Conservation (phyloP, 1,140 invertebrate species). For the Whitmania pigra region DNA sequence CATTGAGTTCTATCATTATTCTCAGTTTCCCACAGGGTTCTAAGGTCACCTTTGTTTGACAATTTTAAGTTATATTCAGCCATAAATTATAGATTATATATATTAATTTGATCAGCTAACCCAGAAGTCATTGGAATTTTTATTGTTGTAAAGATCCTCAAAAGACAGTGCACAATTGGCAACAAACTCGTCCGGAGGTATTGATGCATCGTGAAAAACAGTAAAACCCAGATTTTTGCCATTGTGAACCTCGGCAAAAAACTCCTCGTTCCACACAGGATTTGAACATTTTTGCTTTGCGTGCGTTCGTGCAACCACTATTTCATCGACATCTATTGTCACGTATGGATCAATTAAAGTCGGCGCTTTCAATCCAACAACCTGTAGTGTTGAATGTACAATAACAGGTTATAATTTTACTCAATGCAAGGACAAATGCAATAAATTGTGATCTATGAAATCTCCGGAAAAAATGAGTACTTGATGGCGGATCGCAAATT, state of each 20-base stretch:
- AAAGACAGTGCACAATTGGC: conserved; percentile 91
- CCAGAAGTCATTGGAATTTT: conserved; percentile 15
- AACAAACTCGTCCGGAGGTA: conserved; percentile 91
- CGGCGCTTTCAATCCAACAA: not conserved
- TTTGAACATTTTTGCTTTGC: conserved; percentile 80
- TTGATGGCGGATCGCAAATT: conserved; percentile 77
- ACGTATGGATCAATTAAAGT: conserved; percentile 79
- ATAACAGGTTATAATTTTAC: not conserved
- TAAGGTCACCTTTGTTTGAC: not conserved
- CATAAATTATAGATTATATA: too few relatives aligned
- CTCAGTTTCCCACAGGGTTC: conserved; percentile 79
- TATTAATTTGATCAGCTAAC: not conserved
- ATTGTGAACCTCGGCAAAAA: conserved; percentile 74
- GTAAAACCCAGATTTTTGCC: conserved; percentile 81
- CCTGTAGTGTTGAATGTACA: not conserved
- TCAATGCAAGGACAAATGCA: not conserved
- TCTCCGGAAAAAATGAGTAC: conserved; percentile 32
- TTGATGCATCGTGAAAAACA: conserved; percentile 94
- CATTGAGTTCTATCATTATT: conserved; percentile 67
- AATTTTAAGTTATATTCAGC: not conserved
- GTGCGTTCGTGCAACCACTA: conserved; percentile 62
- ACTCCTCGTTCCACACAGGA: conserved; percentile 43
- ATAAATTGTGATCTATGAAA: conserved; percentile 19
- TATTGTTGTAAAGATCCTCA: conserved; percentile 59
- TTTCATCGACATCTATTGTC: conserved; percentile 83